phyloP scores from a whole-genome alignment of 2,113 vertebrate species.

The Pomatostomus ruficeps region DNA sequence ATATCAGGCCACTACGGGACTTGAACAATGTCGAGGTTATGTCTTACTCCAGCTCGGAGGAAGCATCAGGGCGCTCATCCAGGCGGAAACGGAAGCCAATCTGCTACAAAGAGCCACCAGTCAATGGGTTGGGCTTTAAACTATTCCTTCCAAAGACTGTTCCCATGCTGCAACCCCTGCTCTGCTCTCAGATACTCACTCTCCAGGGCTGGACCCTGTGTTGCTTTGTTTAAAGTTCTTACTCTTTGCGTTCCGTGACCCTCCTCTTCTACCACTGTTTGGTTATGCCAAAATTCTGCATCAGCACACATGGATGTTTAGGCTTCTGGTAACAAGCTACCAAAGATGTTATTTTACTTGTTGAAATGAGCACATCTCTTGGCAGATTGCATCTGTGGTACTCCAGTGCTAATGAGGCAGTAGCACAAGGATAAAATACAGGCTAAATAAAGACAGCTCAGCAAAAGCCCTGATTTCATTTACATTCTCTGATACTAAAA shows the following conservation, averaged over 20 bases:
- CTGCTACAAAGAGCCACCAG: constrained; percentile 54
- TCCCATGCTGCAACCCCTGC: background rate
- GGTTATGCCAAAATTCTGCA: background rate
- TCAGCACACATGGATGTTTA: background rate
- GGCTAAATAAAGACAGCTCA: background rate
- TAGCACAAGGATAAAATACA: background rate
- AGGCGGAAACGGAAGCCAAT: background rate
- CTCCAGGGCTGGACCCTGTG: background rate
- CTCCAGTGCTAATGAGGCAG: background rate
- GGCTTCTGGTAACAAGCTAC: background rate
- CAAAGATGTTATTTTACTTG: background rate
- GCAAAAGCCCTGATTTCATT: background rate
- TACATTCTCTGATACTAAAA: background rate
- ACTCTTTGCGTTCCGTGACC: background rate
- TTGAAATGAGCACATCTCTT: background rate
- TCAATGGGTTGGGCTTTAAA: constrained; percentile 36
- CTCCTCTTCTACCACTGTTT: background rate
- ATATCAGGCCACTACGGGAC: constrained; percentile 29
- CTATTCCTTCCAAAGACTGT: background rate
- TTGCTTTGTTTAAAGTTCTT: background rate
- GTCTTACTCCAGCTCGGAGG: background rate
- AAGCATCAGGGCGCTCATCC: background rate
- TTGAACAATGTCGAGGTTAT: background rate
- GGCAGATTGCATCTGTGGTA: background rate
- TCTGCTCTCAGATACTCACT: background rate